phyloP scores from a whole-genome alignment of 2,797 vertebrate species.

The Iguana delicatissima region DNA sequence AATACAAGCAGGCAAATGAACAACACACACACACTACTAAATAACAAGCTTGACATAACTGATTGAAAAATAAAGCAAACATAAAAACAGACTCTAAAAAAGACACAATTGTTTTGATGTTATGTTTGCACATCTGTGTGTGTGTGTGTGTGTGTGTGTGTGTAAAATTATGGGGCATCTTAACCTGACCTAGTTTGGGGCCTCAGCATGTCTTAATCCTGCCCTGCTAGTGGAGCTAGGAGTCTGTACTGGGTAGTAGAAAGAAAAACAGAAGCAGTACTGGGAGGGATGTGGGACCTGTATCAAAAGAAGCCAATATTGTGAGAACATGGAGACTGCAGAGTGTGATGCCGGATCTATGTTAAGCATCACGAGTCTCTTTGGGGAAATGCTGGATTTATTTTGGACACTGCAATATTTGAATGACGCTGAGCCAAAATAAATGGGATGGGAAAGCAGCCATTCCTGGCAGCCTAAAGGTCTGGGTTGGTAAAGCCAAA shows the following conservation, averaged over 20 bases:
- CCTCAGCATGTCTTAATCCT: no score
- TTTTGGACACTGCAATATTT: constrained; percentile 57
- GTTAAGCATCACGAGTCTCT: constrained; percentile 25
- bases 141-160: no score
- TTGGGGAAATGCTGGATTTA: constrained; percentile 64
- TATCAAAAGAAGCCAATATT: neutral
- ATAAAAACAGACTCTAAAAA: no score
- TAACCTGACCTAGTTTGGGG: no score
- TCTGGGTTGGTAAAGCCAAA: constrained; percentile 51
- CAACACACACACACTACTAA: no score
- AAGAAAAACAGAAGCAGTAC: neutral
- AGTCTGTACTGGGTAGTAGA: neutral
- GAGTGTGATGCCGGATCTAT: constrained; percentile 1
- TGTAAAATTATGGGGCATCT: no score
- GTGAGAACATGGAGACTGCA: neutral
- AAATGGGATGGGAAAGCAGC: constrained; percentile 61
- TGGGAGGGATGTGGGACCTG: neutral
- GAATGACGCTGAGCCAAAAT: constrained; percentile 60
- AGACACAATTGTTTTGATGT: no score
- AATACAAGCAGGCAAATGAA: no score
- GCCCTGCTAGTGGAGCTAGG: neutral
- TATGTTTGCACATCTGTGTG: no score
- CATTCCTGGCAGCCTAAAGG: constrained; percentile 45
- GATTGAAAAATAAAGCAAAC: no score
- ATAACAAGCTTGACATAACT: no score